Base-by-base conservation (phyloP, 2,888 invertebrate species). In the Tipula lateralis region DNA sequence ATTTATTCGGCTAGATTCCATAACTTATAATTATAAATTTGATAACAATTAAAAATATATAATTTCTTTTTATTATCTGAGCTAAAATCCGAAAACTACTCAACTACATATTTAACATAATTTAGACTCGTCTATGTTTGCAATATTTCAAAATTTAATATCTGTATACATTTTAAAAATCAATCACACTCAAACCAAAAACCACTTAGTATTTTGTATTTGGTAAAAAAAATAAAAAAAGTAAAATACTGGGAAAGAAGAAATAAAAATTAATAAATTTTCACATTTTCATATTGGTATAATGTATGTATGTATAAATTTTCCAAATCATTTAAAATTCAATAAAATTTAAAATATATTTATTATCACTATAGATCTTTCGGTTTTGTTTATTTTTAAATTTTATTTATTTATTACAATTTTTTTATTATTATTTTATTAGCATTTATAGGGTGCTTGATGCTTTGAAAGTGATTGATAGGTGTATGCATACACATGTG, bases 271-370 rank as follows among this genome's bases (percentile, higher is more conserved):
- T 66, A 24, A 66, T 66, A 24, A 66, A 66, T 66, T 66, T 66
- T 24, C 24, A 66, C 24, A 66, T 66, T 66, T 19, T 39, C 39
- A 19, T 66, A 66, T 66, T 19, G 66, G n/a, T n/a, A 66, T 5
- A 16, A 50, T 50, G 2, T 9, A 24, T 66, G 9, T 39, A 13
- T 66, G 19, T 44, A 50, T 50, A 50, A 50, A 66, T 66, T 66
- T 66, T 66, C 66, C 66, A 2, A 66, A 9, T 66, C 66, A 24
- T 66, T 66, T 66, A 66, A 66, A 66, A 66, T 66, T 66, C 24
- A 66, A 66, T 66, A 66, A 66, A 66, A 66, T 66, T 66, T 66
- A 50, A 50, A 50, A 50, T 50, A 50, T 13, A 50, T 50, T 50
- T 50, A 50, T 39, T 39, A 39, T 39, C n/a, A n/a, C n/a, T n/a